Conservation (phyloP, 2,113 vertebrate genomes). For the Puma concolor region DNA sequence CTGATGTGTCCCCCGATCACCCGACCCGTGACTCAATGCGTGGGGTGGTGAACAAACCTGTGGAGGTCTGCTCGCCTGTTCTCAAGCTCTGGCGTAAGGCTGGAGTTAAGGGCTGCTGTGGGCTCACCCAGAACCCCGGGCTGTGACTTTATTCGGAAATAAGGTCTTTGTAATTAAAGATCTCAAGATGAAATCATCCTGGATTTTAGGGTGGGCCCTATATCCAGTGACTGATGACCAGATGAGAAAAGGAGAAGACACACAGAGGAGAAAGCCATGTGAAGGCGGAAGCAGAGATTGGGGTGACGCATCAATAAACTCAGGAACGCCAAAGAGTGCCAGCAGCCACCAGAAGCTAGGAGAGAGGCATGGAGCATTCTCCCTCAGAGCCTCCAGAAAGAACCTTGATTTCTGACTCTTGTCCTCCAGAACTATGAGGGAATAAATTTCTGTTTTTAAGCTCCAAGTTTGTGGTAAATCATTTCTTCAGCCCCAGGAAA, state of each 20-base stretch:
- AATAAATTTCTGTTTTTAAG: neutral
- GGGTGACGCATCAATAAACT: rapidly evolving
- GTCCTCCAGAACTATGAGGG: neutral
- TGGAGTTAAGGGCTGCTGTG: neutral
- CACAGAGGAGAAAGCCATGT: neutral
- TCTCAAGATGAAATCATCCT: neutral
- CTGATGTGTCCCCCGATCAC: neutral
- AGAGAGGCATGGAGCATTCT: neutral
- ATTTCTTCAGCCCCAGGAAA: neutral
- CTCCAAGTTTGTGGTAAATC: neutral
- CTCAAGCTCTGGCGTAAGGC: neutral
- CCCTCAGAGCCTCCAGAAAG: neutral
- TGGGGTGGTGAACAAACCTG: no score
- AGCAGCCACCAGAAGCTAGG: neutral
- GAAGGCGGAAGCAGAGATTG: neutral
- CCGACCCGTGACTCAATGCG: neutral
- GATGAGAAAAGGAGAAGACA: neutral
- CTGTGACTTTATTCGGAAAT: neutral
- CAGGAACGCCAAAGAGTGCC: rapidly evolving
- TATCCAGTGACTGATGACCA: neutral
- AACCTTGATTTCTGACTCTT: neutral
- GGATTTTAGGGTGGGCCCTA: neutral
- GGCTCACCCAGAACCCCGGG: neutral
- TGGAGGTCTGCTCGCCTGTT: neutral
- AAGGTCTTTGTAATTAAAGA: neutral